phyloP scores from a whole-genome alignment of 2,113 vertebrate genomes.

The Grus americana region DNA sequence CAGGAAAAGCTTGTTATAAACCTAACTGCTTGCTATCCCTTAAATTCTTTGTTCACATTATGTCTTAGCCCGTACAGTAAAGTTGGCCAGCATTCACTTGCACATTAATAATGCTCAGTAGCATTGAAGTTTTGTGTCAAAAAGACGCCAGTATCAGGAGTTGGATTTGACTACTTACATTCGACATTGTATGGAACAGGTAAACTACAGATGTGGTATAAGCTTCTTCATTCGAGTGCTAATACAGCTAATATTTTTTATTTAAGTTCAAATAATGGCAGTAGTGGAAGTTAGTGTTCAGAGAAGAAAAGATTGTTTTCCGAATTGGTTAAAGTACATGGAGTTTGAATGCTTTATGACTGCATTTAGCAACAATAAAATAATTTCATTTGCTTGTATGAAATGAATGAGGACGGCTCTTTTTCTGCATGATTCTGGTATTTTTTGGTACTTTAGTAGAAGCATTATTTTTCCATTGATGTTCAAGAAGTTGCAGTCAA shows the following conservation, averaged over 20 bases:
- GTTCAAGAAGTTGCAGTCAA: neutral
- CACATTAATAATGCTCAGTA: neutral
- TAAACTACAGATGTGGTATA: neutral
- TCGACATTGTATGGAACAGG: neutral
- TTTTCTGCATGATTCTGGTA: neutral
- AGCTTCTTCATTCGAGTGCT: neutral
- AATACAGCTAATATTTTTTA: neutral
- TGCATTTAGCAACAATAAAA: neutral
- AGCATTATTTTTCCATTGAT: neutral
- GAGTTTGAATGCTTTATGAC: neutral
- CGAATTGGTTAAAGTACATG: neutral
- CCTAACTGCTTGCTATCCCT: neutral
- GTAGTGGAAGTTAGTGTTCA: neutral
- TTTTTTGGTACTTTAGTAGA: neutral
- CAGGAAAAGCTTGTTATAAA: neutral
- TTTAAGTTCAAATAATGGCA: neutral
- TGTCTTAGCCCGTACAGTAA: neutral
- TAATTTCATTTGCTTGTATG: neutral
- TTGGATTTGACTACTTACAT: neutral
- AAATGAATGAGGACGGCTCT: neutral
- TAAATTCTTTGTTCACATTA: neutral
- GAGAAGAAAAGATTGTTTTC: neutral
- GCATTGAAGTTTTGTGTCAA: neutral
- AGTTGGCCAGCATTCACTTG: neutral
- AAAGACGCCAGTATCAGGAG: neutral